Conservation (phyloP, 2,113 vertebrate species). For the Globicephala melas region DNA sequence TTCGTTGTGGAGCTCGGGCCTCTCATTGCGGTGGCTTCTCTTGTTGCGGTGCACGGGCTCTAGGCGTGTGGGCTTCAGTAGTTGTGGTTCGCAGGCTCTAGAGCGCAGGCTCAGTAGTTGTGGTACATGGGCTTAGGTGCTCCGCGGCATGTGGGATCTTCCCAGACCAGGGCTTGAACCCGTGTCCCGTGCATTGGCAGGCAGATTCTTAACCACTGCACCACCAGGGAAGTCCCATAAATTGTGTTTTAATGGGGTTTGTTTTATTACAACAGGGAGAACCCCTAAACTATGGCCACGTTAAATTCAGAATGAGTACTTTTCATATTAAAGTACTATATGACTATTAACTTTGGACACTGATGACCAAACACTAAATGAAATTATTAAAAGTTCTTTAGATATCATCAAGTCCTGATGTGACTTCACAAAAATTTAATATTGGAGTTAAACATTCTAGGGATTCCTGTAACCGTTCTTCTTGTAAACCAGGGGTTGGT, state of each 20-base stretch:
- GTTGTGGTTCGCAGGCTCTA: too few relatives aligned
- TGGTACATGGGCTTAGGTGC: too few relatives aligned
- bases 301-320: neutral
- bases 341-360: neutral
- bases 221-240: neutral
- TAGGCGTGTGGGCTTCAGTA: too few relatives aligned
- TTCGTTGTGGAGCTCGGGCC: too few relatives aligned
- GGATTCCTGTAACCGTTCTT: neutral
- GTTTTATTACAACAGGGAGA: neutral
- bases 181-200: too few relatives aligned
- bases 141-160: too few relatives aligned
- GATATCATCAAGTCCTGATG: neutral
- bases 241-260: neutral
- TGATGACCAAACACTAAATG: neutral
- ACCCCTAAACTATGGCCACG: neutral
- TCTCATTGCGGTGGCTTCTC: too few relatives aligned
- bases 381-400: neutral
- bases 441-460: neutral
- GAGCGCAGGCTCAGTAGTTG: too few relatives aligned
- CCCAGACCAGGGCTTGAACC: too few relatives aligned
- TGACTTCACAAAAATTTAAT: neutral
- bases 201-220: too few relatives aligned
- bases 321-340: neutral
- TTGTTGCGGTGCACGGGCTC: too few relatives aligned
- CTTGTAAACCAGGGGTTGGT: neutral